Evolutionary conservation across 1,140 invertebrate genomes (phyloP).

Genomic region (Trachymyrmex septentrionalis): DNA sequence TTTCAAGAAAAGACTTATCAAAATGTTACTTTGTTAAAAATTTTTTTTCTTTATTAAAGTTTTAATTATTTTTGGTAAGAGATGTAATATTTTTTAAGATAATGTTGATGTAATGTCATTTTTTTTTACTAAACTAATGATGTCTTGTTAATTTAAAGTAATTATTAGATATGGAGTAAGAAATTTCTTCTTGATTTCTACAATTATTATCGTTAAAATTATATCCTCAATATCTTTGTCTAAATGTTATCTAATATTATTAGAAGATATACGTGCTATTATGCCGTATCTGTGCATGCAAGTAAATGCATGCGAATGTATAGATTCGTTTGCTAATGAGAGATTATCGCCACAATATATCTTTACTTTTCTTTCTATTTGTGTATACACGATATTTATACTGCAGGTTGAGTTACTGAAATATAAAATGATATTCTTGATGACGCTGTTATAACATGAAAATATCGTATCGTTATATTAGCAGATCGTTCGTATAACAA

Average conservation of each 20-base stretch:
- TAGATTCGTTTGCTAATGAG: constrained; percentile 6
- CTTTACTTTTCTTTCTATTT: not conserved
- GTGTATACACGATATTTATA: not conserved
- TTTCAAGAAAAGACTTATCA: not conserved
- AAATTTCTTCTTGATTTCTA: not conserved
- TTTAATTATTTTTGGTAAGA: not conserved
- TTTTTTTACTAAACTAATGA: not conserved
- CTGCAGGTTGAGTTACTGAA: not conserved
- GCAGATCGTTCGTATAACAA: not conserved
- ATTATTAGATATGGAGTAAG: not conserved
- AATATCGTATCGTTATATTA: not conserved
- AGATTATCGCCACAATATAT: not conserved
- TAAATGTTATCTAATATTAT: not conserved
- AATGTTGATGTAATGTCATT: not conserved
- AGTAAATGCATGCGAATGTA: not conserved
- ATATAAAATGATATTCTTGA: not conserved
- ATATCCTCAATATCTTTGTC: not conserved
- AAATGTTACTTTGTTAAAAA: not conserved
- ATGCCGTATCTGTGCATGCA: not conserved
- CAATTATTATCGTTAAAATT: not conserved
- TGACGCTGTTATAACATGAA: not conserved
- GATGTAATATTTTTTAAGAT: not conserved
- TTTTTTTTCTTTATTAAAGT: not conserved
- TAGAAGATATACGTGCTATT: not conserved
- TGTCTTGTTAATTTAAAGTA: not conserved